phyloP scores from a whole-genome alignment of 2,113 vertebrate genomes.

The Onychostoma macrolepis region DNA sequence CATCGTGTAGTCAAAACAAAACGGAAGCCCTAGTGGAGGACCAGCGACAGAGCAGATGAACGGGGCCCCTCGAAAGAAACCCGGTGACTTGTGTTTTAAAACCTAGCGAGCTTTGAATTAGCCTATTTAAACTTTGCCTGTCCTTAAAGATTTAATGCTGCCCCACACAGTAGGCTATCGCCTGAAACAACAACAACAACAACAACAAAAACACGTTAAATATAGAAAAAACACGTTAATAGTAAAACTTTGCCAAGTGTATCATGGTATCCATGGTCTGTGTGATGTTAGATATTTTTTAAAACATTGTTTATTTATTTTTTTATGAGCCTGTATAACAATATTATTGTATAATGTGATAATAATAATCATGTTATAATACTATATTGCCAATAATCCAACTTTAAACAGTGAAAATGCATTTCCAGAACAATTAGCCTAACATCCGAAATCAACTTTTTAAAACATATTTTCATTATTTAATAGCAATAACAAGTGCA shows the following conservation, averaged over 20 bases:
- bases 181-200: too few species aligned
- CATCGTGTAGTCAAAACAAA: constrained; percentile 52
- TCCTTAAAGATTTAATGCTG: too few species aligned
- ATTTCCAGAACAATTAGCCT: neutral
- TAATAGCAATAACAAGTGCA: neutral
- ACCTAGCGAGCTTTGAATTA: too few species aligned
- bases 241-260: neutral
- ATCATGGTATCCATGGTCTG: neutral
- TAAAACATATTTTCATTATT: neutral
- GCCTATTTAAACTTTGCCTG: too few species aligned
- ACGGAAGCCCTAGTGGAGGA: constrained; percentile 45
- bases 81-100: neutral
- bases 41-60: constrained; percentile 22
- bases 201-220: too few species aligned
- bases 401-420: neutral
- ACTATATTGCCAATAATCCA: neutral
- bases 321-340: neutral
- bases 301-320: neutral
- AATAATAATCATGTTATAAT: neutral
- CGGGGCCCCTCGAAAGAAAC: neutral
- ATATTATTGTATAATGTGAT: neutral
- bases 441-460: neutral
- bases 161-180: too few species aligned
- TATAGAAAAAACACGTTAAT: neutral
- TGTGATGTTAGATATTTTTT: neutral